Base-by-base conservation (phyloP, 1,140 invertebrate species). In the Sipha flava region DNA sequence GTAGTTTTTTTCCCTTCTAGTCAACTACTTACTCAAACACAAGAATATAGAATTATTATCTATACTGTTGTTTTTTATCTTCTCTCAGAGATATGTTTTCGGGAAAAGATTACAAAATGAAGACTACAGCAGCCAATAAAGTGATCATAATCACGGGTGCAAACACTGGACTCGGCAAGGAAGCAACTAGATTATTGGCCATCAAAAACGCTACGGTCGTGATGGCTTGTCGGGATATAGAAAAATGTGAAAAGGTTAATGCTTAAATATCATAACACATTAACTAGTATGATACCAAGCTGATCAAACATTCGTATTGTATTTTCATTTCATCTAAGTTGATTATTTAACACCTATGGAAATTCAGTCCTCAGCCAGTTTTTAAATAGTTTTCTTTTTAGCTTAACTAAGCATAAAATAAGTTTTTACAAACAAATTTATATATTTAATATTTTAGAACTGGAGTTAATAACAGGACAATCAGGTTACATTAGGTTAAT, bases 151-250 rank as follows among this genome's bases (percentile, higher is more conserved):
- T 91, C 12, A 91, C 90, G 3, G 90, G 90, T 26, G 88, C 88
- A 4, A 91, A 90, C 83, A 86, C 87, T 68, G 90, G 90, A 1
- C 89, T 91, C 80, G 90, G 90, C 6, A 88, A 88, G 83, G 89
- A 88, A 81, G 88, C 89, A 16, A 89, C 89, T 0, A 81, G 84
- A 57, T 86, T 89, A 72, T 81, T 90, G 40, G 88, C 87, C 6
- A 85, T 83, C 68, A 81, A 87, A 80, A 89, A 89, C 81, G 92
- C 91, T 1, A 88, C 88, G 52, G 89, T 94, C 6, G 91, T 94
- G 75, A 88, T 95, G 85, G 92, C 92, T 1, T 94, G 92, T 83
- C 85, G 92, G 62, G 88, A 91, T 84, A 84, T 90, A 43, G 85
- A 86, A 87, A 83, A 81, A 79, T 83, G 82, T 81, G 82, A 83